Conservation (phyloP, 2,888 invertebrate genomes). For the Parochlus steinenii region DNA sequence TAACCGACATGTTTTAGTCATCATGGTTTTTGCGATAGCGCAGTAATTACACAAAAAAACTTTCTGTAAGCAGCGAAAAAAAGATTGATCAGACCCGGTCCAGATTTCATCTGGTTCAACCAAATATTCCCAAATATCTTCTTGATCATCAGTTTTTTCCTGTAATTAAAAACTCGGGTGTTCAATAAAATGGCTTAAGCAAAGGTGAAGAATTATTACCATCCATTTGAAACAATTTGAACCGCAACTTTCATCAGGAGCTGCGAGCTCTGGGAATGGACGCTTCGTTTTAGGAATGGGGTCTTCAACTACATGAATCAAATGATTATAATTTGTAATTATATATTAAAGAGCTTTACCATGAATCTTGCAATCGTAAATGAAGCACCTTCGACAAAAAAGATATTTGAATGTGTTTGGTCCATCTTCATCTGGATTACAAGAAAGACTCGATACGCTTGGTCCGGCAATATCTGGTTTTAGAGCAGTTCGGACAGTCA, state of each 20-base stretch:
- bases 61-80: not conserved
- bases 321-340: no score
- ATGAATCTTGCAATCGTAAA: not conserved
- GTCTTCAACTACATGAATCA: no score
- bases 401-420: no score
- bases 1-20: conserved; percentile 5
- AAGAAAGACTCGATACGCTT: no score
- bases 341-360: not conserved
- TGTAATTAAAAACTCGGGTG: no score
- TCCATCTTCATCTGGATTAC: not conserved
- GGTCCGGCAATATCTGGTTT: no score
- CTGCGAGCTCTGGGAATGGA: not conserved
- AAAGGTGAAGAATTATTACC: no score
- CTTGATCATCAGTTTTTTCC: not conserved
- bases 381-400: conserved; percentile 6
- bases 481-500: no score
- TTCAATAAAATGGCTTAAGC: no score
- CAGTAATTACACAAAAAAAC: conserved; percentile 6
- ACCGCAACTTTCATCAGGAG: not conserved
- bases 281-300: not conserved
- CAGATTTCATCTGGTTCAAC: conserved; percentile 2
- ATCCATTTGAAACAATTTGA: not conserved
- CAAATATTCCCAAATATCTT: no score
- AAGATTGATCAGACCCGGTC: conserved; percentile 9
- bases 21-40: conserved; percentile 2